These are phyloP conservation scores for Bombus polaris DNA, from an alignment of 1,140 invertebrate species.

Conservation along the genomic window DNA sequence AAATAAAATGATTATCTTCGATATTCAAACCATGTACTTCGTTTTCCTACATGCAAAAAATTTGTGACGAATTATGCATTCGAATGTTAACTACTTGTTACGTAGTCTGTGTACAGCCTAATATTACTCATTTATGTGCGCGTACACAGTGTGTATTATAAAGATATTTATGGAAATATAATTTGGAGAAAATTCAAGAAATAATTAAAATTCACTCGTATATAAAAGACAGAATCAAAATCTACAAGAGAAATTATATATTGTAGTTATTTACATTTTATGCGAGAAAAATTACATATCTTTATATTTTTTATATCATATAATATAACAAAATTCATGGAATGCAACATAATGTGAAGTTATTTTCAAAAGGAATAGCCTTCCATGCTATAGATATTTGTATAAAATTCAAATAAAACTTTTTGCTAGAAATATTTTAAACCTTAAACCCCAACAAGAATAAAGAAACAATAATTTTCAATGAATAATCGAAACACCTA, in stretches of 20 bases:
- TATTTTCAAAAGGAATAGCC: too few species aligned
- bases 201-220: background rate
- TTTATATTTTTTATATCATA: too few species aligned
- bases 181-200: background rate
- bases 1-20: conserved; percentile 38
- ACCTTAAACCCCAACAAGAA: too few species aligned
- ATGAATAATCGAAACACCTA: background rate
- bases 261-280: too few species aligned
- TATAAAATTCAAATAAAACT: background rate
- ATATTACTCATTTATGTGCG: too few species aligned
- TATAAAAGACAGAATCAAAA: background rate
- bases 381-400: too few species aligned
- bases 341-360: background rate
- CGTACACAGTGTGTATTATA: too few species aligned
- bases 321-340: background rate
- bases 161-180: background rate
- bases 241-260: background rate
- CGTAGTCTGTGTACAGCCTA: background rate
- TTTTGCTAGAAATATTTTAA: background rate
- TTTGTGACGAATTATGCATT: background rate
- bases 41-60: background rate
- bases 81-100: background rate
- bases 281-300: too few species aligned
- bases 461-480: background rate
- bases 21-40: background rate